Base-by-base conservation (phyloP, 2,113 vertebrate species). In the Uria lomvia region DNA sequence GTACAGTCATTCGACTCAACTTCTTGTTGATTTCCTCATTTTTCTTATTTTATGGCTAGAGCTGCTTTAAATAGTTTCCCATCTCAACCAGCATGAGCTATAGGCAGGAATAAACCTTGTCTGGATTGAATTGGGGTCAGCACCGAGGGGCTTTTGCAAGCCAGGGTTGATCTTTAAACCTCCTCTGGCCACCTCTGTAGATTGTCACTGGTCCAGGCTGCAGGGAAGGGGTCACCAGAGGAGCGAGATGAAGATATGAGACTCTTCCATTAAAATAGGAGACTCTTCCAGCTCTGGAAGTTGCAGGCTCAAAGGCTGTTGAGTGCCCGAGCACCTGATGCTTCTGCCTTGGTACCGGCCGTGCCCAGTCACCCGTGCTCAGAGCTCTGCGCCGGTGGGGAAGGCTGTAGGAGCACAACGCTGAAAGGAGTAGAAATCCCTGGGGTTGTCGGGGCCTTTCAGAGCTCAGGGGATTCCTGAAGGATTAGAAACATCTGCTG, bases 331-430 rank as follows among this genome's bases (percentile, higher is more conserved):
- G 73, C 78, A 12, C 15, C 52, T 38, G 53, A 4, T 38, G 53
- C 29, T 58, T n/a, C 58, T 60, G 10, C 0, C 0, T 0, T 1
- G 60, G 86, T 42, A 29, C 21, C 18, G 2, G 43, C n/a, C 1
- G 0, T 38, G 58, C 14, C 34, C 40, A 1, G 23, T 42, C 40
- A 42, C 40, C 40, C 40, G 40, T 38, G 58, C 12, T 34, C 40
- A 1, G 23, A 32, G 72, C 86, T 34, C 52, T 11, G 59, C 0
- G 5, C 11, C 1, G 0, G 21, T 7, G 47, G 22, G 59, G 10
- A 65, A 19, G 58, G 68, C 70, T 55, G 16, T 2, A 2, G 1
- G 21, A 76, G 63, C 45, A 5, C 40, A 9, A 1, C 0, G 4
- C 68, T n/a, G 72, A 19, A 15, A 68, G 49, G 27, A 62, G 63